These are phyloP conservation scores for Upupa epops DNA, from an alignment of 2,113 vertebrate species.

Conservation along the genomic window DNA sequence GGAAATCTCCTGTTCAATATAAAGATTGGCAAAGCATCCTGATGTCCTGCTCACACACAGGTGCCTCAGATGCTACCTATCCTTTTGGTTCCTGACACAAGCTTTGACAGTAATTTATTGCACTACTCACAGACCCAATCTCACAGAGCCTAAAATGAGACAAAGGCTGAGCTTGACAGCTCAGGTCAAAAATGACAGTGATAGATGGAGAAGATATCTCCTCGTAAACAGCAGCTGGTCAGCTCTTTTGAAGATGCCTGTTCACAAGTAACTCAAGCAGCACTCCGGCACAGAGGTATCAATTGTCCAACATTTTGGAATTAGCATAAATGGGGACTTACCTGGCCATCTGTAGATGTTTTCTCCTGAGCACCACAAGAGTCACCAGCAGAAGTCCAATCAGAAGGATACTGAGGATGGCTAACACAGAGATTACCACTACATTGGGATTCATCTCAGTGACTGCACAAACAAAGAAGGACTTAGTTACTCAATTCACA, in stretches of 20 bases:
- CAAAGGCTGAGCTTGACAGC: background rate
- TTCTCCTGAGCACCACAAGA: constrained; percentile 88
- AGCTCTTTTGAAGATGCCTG: background rate
- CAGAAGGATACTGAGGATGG: constrained; percentile 88
- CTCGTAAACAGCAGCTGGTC: background rate
- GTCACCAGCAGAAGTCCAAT: constrained; percentile 88
- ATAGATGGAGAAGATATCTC: background rate
- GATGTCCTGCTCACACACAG: background rate
- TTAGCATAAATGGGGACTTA: constrained; percentile 21
- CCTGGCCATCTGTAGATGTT: constrained; percentile 92
- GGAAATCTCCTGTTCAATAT: background rate
- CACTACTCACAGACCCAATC: background rate
- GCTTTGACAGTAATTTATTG: background rate
- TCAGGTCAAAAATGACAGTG: background rate
- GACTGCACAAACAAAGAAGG: constrained; percentile 70
- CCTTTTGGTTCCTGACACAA: background rate
- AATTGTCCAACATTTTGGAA: background rate
- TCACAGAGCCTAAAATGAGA: background rate
- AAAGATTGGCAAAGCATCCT: background rate
- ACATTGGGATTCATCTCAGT: constrained; percentile 93
- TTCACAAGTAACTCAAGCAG: background rate
- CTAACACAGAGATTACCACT: constrained; percentile 89
- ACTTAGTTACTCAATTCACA: background rate
- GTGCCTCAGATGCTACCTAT: background rate
- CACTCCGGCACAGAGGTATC: background rate